Evolutionary conservation across 2,113 vertebrate genomes (phyloP), one percentile per base, ranked within the genome.

Genomic region (Erythrocercus mccallii): DNA sequence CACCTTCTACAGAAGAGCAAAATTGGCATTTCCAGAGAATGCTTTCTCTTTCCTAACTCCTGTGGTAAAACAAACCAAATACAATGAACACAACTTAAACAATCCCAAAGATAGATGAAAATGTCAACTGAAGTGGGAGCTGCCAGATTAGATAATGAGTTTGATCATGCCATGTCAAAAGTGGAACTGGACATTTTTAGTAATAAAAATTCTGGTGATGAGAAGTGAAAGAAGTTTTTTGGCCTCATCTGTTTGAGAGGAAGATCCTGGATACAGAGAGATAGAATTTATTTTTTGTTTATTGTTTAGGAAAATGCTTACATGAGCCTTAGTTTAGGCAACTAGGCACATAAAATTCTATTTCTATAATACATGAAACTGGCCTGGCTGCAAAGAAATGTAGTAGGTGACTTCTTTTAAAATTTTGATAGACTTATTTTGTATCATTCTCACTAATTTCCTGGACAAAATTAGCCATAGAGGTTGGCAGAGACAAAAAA

Each of bases 341-440:
- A 58, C 7, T 28, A 50, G 20, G 2, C 8, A 68, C 0, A 0
- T 7, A 27, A 54, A 72, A 11, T 24, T 24, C 1, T 10, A 33
- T 47, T 47, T 47, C 22, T 47, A 47, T 47, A 47, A 47, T 47
- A 47, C 5, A 31, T 60, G 25, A 56, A 69, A n/a, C 12, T 38
- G 42, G 1, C 7, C 12, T 66, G 31, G 35, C 45, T 74, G 16
- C 9, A 70, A 71, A 66, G 24, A 61, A 8, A 27, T n/a, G 4
- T 15, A 53, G 10, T 38, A 45, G 12, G 11, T 20, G 24, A 35
- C 10, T 11, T 30, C 21, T 69, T 78, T 53, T 44, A 74, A 62
- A 20, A 4, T 45, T 73, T 69, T 85, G 5, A 69, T 42, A 60
- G 6, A 42, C 2, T 15, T 66, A 12, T n/a, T 51, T 61, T 61